phyloP scores from a whole-genome alignment of 2,113 vertebrate species.

The Myotis brandtii region DNA sequence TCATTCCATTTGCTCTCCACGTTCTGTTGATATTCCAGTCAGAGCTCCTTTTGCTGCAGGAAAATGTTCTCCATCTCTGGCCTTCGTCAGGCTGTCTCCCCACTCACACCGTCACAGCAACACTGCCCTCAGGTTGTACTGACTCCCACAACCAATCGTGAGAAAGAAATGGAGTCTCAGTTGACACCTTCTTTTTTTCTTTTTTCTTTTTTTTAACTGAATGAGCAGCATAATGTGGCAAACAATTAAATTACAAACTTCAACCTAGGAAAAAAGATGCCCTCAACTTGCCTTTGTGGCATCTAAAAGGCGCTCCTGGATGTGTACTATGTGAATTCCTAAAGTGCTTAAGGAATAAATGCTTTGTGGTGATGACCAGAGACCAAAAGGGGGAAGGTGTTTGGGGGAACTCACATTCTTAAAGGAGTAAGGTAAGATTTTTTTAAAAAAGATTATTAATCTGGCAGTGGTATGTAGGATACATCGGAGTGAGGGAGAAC shows the following conservation, averaged over 20 bases:
- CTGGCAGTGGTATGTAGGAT: neutral
- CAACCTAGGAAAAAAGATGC: neutral
- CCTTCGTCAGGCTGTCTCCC: no score
- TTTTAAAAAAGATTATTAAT: neutral
- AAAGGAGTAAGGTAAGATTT: neutral
- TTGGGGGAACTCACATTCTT: neutral
- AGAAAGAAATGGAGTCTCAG: neutral
- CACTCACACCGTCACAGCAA: neutral
- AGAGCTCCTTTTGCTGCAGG: neutral
- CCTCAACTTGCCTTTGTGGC: neutral
- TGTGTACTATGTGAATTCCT: neutral
- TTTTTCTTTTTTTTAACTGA: neutral
- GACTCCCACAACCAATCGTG: accelerated
- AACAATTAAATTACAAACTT: neutral
- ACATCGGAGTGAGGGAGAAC: neutral
- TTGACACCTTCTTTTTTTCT: neutral
- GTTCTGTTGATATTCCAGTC: neutral
- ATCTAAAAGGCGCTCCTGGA: neutral
- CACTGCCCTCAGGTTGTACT: neutral
- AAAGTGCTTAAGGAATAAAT: neutral
- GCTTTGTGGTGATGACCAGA: neutral
- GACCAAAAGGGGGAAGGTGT: no score
- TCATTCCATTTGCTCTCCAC: neutral
- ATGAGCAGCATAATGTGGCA: neutral
- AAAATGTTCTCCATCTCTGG: neutral